These are phyloP conservation scores for Atrina japonica DNA, from an alignment of 2,888 invertebrate genomes.

Conservation along the genomic window DNA sequence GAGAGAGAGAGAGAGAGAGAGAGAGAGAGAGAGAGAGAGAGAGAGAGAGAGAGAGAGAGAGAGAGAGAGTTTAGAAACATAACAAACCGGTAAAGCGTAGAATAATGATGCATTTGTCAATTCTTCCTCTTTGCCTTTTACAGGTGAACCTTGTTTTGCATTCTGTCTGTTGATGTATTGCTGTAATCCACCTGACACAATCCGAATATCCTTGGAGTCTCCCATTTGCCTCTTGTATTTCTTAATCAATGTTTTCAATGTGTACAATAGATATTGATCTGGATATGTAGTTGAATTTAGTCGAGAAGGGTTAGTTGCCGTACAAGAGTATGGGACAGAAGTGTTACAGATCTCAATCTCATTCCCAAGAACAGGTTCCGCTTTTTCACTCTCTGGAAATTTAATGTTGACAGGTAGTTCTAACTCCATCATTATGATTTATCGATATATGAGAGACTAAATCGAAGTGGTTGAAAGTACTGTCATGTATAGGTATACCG, in stretches of 20 bases:
- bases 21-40: no score
- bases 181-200: slow-evolving; percentile 70
- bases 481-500: neutral
- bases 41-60: no score
- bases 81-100: slow-evolving; percentile 56
- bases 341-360: no score
- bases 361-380: no score
- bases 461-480: no score
- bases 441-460: no score
- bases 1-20: no score
- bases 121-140: slow-evolving; percentile 5
- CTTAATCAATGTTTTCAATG: slow-evolving; percentile 62
- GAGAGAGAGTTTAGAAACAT: no score
- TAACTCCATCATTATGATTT: slow-evolving; percentile 22
- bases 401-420: neutral
- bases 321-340: neutral
- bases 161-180: slow-evolving; percentile 66
- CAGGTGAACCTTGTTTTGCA: slow-evolving; percentile 18
- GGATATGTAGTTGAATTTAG: neutral
- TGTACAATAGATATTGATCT: slow-evolving; percentile 51
- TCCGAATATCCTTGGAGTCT: slow-evolving; percentile 43
- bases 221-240: slow-evolving; percentile 71
- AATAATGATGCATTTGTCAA: slow-evolving; percentile 50
- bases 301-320: neutral
- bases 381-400: neutral